phyloP scores from a whole-genome alignment of 2,113 vertebrate species.

The Callionymus lyra region DNA sequence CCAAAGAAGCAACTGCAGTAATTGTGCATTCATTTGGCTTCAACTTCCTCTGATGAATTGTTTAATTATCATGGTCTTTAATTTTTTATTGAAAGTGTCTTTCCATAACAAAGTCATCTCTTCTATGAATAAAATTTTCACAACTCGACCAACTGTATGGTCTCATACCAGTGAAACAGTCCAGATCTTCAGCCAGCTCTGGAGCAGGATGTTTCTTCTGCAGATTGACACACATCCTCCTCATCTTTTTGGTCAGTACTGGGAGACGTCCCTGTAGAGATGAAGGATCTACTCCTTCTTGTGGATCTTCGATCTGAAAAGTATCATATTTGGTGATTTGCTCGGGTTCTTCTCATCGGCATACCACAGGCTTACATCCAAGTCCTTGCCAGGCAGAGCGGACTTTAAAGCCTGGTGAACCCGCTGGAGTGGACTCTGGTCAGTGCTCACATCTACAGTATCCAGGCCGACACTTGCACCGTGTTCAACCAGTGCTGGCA shows the following conservation, averaged over 20 bases:
- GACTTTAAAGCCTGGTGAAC: constrained; percentile 68
- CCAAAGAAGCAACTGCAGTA: no score
- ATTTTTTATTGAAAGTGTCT: no score
- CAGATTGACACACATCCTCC: constrained; percentile 76
- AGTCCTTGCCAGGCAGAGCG: constrained; percentile 55
- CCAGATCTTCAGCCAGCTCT: constrained; percentile 77
- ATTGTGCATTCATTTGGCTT: no score
- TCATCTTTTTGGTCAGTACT: constrained; percentile 78
- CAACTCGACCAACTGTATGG: no score
- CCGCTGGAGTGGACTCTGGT: constrained; percentile 68
- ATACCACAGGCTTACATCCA: not conserved
- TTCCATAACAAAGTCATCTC: no score
- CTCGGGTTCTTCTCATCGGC: not conserved
- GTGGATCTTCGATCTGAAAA: constrained; percentile 40
- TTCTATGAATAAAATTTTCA: no score
- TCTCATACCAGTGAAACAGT: constrained; percentile 77
- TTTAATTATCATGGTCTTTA: no score
- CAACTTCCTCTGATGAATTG: no score
- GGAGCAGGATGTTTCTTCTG: constrained; percentile 70
- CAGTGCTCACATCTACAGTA: constrained; percentile 49
- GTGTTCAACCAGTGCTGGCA: constrained; percentile 74
- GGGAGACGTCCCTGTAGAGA: constrained; percentile 78
- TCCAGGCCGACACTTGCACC: constrained; percentile 63
- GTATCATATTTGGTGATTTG: not conserved
- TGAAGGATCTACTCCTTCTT: constrained; percentile 29